Percentiles rank a stretch among this genome's conserved stretches.
These are phyloP conservation scores for Antidorcas marsupialis DNA, from an alignment of 2,113 vertebrate species.

Conservation along the genomic window DNA sequence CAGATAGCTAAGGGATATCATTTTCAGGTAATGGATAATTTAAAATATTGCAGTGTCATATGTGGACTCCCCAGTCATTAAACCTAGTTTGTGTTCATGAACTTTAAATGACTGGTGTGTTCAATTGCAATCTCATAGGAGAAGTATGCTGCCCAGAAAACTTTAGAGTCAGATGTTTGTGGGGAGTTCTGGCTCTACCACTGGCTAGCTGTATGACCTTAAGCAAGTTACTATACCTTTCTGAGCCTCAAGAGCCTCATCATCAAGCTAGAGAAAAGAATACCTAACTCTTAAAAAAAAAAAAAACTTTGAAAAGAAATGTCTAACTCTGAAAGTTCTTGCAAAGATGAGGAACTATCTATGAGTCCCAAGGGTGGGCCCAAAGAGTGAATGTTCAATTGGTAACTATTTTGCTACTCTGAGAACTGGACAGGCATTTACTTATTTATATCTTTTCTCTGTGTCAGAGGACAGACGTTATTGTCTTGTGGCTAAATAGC, in stretches of 20 bases:
- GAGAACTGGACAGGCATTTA: neutral
- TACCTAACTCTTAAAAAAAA: neutral
- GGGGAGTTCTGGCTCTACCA: neutral
- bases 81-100: neutral
- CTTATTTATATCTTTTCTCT: neutral
- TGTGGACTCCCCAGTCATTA: neutral
- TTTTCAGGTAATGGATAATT: neutral
- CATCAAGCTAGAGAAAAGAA: neutral
- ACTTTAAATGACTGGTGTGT: neutral
- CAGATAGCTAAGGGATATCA: neutral
- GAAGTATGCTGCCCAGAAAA: neutral
- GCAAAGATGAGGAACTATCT: neutral
- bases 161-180: neutral
- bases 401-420: neutral
- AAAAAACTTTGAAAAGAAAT: neutral
- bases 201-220: neutral
- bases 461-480: neutral
- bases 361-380: neutral
- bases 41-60: neutral
- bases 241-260: neutral
- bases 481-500: neutral
- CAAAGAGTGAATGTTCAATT: neutral
- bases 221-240: neutral
- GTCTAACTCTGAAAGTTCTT: neutral
- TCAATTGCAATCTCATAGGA: neutral